Evolutionary conservation across 2,113 vertebrate genomes (phyloP), one percentile per base, ranked within the genome.

Genomic region (Argyrosomus japonicus): DNA sequence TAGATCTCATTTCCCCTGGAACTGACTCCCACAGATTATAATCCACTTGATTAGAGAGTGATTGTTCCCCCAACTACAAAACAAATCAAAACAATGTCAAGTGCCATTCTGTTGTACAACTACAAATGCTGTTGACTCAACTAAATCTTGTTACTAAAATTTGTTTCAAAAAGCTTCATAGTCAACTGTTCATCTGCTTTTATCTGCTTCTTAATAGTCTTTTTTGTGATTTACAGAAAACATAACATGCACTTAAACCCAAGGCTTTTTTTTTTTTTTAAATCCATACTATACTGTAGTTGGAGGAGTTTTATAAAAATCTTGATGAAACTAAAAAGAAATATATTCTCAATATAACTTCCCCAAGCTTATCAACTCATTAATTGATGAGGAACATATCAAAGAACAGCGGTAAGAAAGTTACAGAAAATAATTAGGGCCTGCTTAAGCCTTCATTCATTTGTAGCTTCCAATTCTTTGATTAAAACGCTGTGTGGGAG

Each of bases 61-160:
- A 89, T 81, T 90, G 81, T 84, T 92, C 18, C 15, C 54, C 50
- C 50, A 40, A 79, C 77, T 60, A 76, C 54, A 72, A 75, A 87
- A 81, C 56, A 79, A 83, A 82, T 76, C 54, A 75, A 77, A 81
- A 81, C 74, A 76, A 89, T 86, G 48, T 68, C 2, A 84, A 71
- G 63, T 68, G 43, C n/a, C 6, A 2, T 64, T 72, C 23, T 71
- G 25, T 67, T 72, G 25, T 60, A 21, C 23, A 71, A 70, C 50
- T 63, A 19, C 29, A 77, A 78, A 74, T 64, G 72, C 67, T 81
- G 58, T 56, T 81, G 67, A 79, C 53, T 54, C 64, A 36, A 77
- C 36, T 53, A 27, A 78, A 73, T 67, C 81, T 79, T 12, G 47
- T 79, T 45, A 40, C 62, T 65, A 58, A 82, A 82, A 82, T 68